Conservation (phyloP, 2,888 invertebrate genomes). For the Eristalinus sepulchralis region DNA sequence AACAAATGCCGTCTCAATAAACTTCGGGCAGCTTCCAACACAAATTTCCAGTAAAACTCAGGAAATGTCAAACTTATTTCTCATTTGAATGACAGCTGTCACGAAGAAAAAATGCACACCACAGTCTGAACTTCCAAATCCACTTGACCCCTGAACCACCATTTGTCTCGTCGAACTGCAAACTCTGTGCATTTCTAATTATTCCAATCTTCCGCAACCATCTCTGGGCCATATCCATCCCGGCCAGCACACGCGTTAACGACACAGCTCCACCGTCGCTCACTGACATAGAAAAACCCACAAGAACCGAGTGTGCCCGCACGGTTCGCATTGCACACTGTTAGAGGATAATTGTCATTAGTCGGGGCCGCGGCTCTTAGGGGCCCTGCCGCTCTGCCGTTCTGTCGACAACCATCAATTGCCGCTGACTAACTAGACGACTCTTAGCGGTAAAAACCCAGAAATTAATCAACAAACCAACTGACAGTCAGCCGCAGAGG, state of each 20-base stretch:
- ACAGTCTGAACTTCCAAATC: not conserved
- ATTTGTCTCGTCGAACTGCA: not conserved
- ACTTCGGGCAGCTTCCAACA: too few species aligned
- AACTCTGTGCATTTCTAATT: not conserved
- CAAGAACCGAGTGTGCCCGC: not conserved
- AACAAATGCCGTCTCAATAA: too few species aligned
- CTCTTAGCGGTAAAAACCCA: conserved; percentile 3
- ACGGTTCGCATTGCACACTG: not conserved
- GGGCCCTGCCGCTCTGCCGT: not conserved
- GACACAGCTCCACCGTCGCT: not conserved
- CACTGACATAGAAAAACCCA: not conserved
- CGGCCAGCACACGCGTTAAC: not conserved
- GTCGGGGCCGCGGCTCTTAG: not conserved
- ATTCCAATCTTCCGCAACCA: not conserved
- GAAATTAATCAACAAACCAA: conserved; percentile 44
- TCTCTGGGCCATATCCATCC: not conserved
- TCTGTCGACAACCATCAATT: conserved; percentile 23
- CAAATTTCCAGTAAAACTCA: too few species aligned
- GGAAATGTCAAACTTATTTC: too few species aligned
- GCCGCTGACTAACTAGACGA: conserved; percentile 18
- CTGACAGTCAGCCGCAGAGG: conserved; percentile 8
- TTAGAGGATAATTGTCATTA: not conserved
- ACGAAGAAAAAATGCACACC: not conserved
- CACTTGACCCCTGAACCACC: not conserved
- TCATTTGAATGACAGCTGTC: too few species aligned